phyloP scores from a whole-genome alignment of 2,797 vertebrate genomes.

The Vireo griseus region DNA sequence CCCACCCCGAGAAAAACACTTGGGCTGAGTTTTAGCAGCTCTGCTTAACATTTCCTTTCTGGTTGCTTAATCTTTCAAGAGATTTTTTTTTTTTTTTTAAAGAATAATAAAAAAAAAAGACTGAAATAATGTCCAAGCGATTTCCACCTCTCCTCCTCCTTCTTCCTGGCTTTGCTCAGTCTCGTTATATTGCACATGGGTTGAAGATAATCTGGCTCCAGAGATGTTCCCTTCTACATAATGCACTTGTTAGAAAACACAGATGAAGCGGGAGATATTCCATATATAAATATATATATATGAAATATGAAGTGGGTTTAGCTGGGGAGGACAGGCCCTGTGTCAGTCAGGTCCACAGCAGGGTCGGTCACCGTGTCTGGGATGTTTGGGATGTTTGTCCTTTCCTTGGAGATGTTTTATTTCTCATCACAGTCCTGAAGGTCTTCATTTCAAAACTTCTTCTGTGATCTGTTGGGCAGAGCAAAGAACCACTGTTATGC shows the following conservation, averaged over 20 bases:
- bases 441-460: conserved; percentile 25
- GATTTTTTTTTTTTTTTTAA: not conserved
- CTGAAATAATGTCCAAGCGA: conserved; percentile 17
- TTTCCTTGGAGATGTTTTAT: not conserved
- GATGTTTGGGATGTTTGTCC: not conserved
- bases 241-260: conserved; percentile 45
- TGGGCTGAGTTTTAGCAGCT: conserved; percentile 37
- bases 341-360: not conserved
- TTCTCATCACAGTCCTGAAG: not conserved
- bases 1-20: not conserved
- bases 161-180: not conserved
- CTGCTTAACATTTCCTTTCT: conserved; percentile 19
- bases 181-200: conserved; percentile 7
- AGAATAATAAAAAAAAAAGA: not conserved
- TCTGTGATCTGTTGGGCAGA: conserved; percentile 63
- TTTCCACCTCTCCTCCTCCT: conserved; percentile 9
- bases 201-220: conserved; percentile 17
- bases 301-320: not conserved
- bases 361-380: not conserved
- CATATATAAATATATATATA: not conserved
- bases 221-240: conserved; percentile 19
- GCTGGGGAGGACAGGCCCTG: conserved; percentile 8
- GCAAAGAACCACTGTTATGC: conserved; percentile 21
- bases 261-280: not conserved
- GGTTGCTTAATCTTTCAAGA: conserved; percentile 4